Percentiles rank a stretch among this genome's conserved stretches.
Conservation (phyloP, 2,113 vertebrate genomes). For the Hassar affinis region DNA sequence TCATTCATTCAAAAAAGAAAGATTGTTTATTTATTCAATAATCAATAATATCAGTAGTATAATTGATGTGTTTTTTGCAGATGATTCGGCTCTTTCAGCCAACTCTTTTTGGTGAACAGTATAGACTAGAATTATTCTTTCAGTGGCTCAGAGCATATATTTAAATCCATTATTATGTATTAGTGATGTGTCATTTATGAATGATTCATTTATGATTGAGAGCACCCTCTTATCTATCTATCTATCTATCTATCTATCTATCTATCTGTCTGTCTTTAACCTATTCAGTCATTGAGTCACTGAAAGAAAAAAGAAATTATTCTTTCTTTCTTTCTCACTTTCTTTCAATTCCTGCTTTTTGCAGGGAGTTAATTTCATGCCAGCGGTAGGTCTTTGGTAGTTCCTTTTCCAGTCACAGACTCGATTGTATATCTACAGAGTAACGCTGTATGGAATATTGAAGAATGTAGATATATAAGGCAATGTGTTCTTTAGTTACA, state of each 20-base stretch:
- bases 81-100: too few species aligned
- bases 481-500: background rate
- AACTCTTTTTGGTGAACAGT: too few species aligned
- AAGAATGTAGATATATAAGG: too few species aligned
- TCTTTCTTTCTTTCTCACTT: background rate
- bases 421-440: background rate
- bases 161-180: too few species aligned
- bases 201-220: background rate
- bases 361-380: background rate
- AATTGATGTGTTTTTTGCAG: too few species aligned
- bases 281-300: too few species aligned
- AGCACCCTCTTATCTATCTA: background rate
- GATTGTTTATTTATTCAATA: too few species aligned
- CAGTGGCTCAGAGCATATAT: background rate
- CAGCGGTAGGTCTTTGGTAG: background rate
- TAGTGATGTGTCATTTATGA: background rate
- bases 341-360: background rate
- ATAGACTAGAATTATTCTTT: background rate
- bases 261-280: background rate
- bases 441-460: background rate
- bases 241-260: background rate
- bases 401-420: background rate
- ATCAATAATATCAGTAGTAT: too few species aligned
- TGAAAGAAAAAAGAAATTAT: too few species aligned
- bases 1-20: too few species aligned